These are phyloP conservation scores for Zaprionus lineosus DNA, from an alignment of 2,888 invertebrate species.

Conservation along the genomic window DNA sequence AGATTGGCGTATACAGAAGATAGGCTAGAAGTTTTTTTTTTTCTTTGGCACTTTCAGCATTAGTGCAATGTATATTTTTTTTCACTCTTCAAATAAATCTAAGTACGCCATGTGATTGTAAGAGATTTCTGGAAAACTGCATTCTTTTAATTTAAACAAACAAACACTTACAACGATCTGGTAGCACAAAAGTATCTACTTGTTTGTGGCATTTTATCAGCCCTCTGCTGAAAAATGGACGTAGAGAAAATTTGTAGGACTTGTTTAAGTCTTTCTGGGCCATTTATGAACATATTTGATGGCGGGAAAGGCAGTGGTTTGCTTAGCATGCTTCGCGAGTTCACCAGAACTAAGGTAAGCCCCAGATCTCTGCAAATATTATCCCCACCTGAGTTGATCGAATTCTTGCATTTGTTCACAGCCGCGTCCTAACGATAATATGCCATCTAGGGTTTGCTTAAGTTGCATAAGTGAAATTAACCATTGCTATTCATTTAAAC, in stretches of 20 bases:
- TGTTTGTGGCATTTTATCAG: constrained; percentile 35
- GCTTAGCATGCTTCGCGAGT: constrained; percentile 78
- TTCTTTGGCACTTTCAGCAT: too few species aligned
- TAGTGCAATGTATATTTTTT: too few species aligned
- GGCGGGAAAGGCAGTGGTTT: constrained; percentile 64
- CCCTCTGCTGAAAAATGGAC: constrained; percentile 57
- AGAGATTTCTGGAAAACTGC: too few species aligned
- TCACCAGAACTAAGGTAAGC: constrained; percentile 71
- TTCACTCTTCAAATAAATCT: too few species aligned
- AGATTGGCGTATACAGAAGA: too few species aligned
- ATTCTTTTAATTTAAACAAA: too few species aligned
- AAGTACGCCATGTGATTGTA: too few species aligned
- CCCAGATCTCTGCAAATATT: too few species aligned
- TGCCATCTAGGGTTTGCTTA: constrained; percentile 81
- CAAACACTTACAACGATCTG: constrained; percentile 12
- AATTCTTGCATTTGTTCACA: too few species aligned
- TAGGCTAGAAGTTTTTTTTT: too few species aligned
- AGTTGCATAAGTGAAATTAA: constrained; percentile 82
- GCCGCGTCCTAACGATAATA: constrained; percentile 79
- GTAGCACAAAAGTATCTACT: constrained; percentile 24
- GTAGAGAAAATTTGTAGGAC: constrained; percentile 81
- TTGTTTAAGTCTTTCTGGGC: constrained; percentile 75
- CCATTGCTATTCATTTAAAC: constrained; percentile 81
- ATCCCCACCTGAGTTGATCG: too few species aligned
- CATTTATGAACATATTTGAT: constrained; percentile 80